Conservation (phyloP, 1,140 invertebrate genomes). For the Apis dorsata region DNA sequence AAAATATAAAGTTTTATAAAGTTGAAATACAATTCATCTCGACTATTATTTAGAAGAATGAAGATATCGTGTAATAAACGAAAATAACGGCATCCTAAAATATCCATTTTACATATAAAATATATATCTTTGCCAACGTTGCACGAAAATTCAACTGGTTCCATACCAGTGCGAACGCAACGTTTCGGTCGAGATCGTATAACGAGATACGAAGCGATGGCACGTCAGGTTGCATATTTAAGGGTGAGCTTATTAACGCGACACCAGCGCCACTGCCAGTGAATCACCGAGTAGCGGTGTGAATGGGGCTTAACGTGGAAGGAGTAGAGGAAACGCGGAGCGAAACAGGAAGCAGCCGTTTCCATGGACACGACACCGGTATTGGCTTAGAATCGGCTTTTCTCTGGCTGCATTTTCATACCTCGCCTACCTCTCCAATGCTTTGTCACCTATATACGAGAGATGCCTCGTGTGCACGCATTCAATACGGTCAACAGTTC, state of each 20-base stretch:
- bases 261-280: background rate
- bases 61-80: no score
- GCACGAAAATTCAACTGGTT: background rate
- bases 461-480: no score
- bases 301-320: conserved; percentile 7
- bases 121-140: background rate
- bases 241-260: conserved; percentile 18
- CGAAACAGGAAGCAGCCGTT: conserved; percentile 35
- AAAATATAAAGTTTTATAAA: no score
- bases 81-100: no score
- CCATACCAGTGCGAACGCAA: no score
- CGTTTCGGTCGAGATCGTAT: background rate
- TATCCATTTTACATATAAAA: no score
- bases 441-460: conserved; percentile 29
- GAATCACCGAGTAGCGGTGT: background rate
- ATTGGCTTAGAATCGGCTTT: conserved; percentile 52
- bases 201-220: background rate
- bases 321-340: background rate
- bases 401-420: conserved; percentile 47
- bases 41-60: no score
- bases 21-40: no score
- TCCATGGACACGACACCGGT: conserved; percentile 44
- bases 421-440: background rate
- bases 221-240: background rate
- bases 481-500: background rate